Conservation (phyloP, 2,113 vertebrate genomes). For the Silurus asotus region DNA sequence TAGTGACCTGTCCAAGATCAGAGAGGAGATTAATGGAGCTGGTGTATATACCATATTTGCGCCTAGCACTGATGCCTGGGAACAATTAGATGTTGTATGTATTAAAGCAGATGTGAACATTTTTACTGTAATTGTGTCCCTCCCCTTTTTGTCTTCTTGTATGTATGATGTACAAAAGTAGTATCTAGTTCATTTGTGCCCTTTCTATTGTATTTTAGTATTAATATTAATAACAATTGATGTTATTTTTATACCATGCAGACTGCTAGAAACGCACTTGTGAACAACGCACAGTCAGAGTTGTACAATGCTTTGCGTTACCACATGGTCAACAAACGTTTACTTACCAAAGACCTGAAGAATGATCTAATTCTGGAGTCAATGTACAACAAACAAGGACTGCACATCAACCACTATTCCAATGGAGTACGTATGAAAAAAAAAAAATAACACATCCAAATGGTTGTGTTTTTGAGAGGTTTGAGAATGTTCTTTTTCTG, state of each 20-base stretch:
- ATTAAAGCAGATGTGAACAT: neutral
- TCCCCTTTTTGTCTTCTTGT: neutral
- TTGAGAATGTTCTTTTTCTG: neutral
- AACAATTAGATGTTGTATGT: conserved; percentile 81
- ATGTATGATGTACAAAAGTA: neutral
- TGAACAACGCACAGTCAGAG: conserved; percentile 87
- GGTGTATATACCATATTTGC: conserved; percentile 92
- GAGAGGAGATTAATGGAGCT: conserved; percentile 83
- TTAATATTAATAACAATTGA: neutral
- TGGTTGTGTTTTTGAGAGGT: neutral
- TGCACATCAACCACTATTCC: conserved; percentile 91
- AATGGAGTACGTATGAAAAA: conserved; percentile 83
- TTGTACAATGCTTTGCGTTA: conserved; percentile 85
- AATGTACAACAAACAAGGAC: conserved; percentile 81
- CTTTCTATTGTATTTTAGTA: neutral
- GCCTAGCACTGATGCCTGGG: conserved; percentile 93
- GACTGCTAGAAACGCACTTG: conserved; percentile 75
- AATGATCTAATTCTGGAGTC: conserved; percentile 82
- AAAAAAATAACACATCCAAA: neutral
- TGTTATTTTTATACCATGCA: conserved; percentile 56
- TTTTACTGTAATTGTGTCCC: neutral
- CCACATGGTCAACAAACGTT: conserved; percentile 87
- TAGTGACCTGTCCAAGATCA: conserved; percentile 80
- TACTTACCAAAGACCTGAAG: conserved; percentile 92
- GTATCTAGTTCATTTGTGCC: neutral